Percentiles rank a stretch among this genome's conserved stretches.
Evolutionary conservation across 2,888 invertebrate species (phyloP).

Genomic region (Eustalomyia histrio): DNA sequence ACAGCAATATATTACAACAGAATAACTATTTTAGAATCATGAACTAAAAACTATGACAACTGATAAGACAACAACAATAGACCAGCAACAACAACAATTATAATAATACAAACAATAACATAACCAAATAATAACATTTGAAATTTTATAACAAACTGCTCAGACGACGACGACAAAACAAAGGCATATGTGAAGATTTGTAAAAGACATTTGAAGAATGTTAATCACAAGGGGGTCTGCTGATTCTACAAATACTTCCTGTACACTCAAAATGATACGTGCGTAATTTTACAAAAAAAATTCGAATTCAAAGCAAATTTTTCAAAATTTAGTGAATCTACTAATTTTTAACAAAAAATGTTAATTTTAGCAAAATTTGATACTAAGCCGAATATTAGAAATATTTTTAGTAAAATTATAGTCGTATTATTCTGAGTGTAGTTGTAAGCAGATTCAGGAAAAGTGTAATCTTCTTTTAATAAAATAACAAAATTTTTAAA

Average conservation of each 20-base stretch:
- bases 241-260: conserved; percentile 8
- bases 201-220: conserved; percentile 51
- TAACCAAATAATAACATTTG: conserved; percentile 13
- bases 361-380: too few relatives aligned
- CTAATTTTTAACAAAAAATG: too few relatives aligned
- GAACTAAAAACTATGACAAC: conserved; percentile 50
- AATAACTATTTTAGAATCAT: conserved; percentile 34
- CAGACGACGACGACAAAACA: neutral
- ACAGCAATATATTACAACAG: conserved; percentile 31
- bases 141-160: neutral
- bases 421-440: too few relatives aligned
- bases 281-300: too few relatives aligned
- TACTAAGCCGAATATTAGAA: too few relatives aligned
- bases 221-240: conserved; percentile 51
- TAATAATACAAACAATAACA: conserved; percentile 5
- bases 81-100: conserved; percentile 7
- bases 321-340: too few relatives aligned
- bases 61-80: conserved; percentile 40
- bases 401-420: too few relatives aligned
- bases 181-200: conserved; percentile 52
- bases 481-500: too few relatives aligned
- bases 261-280: too few relatives aligned
- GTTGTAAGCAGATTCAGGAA: neutral
- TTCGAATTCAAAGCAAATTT: too few relatives aligned
- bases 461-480: neutral